phyloP scores from a whole-genome alignment of 2,888 invertebrate species.

The Anthophora plumipes region DNA sequence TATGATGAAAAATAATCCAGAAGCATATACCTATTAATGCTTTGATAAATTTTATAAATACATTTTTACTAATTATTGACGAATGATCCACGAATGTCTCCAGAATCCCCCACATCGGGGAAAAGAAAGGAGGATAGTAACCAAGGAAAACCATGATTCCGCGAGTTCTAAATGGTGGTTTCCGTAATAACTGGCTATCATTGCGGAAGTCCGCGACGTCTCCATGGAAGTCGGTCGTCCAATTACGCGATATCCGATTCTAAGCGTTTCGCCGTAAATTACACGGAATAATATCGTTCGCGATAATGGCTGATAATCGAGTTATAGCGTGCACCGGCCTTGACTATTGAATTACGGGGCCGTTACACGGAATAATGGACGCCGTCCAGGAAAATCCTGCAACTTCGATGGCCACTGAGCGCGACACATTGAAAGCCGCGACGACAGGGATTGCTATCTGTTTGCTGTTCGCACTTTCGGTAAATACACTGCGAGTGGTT shows the following conservation, averaged over 20 bases:
- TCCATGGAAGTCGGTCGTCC: conserved; percentile 59
- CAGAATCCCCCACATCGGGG: not conserved
- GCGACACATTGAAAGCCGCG: conserved; percentile 38
- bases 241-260: conserved; percentile 68
- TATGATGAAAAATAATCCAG: not conserved
- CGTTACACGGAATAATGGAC: conserved; percentile 64
- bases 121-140: not conserved
- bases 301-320: conserved; percentile 74
- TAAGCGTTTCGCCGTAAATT: conserved; percentile 68
- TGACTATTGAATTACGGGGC: conserved; percentile 65
- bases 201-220: conserved; percentile 61
- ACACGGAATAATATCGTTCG: conserved; percentile 73
- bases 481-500: conserved; percentile 20
- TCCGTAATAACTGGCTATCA: conserved; percentile 42
- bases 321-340: conserved; percentile 60
- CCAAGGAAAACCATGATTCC: not conserved
- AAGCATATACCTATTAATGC: too few species aligned
- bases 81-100: not conserved
- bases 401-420: conserved; percentile 57
- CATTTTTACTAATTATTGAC: too few species aligned
- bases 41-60: not conserved
- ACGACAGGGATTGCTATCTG: conserved; percentile 28
- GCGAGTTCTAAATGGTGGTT: conserved; percentile 12
- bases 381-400: conserved; percentile 59
- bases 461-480: conserved; percentile 26